Evolutionary conservation across 64 coral and sea anemone genomes (phyloP).

Genomic region (Montipora foliosa): DNA sequence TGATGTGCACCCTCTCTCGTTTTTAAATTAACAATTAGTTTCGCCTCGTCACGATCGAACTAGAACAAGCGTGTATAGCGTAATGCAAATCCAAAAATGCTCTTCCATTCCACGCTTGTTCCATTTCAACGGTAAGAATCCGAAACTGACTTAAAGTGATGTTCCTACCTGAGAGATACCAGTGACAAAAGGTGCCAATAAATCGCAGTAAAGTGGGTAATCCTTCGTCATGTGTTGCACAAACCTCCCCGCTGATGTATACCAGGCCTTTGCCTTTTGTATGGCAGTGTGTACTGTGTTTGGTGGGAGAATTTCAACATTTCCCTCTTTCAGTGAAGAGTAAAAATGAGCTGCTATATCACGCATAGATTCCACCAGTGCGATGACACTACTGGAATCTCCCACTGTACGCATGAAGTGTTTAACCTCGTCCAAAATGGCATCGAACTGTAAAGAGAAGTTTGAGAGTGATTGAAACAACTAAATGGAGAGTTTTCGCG

Average conservation of each 20-base stretch:
- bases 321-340: constrained; percentile 6
- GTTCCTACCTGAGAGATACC: constrained; percentile 72
- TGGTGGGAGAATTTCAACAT: neutral
- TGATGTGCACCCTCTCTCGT: too few species aligned
- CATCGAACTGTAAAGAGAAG: constrained; percentile 66
- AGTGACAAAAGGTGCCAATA: constrained; percentile 75
- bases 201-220: constrained; percentile 77
- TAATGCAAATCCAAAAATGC: too few species aligned
- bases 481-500: fast-evolving
- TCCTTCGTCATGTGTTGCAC: constrained; percentile 53
- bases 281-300: constrained; percentile 1
- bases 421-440: constrained; percentile 59
- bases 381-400: constrained; percentile 27
- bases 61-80: too few species aligned
- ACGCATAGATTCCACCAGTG: neutral
- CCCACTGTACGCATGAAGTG: constrained; percentile 78
- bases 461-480: neutral
- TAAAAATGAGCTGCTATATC: neutral
- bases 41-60: too few species aligned
- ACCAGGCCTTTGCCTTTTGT: constrained; percentile 62
- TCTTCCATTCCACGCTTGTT: too few species aligned
- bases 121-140: too few species aligned
- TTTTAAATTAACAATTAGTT: too few species aligned
- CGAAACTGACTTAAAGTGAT: too few species aligned
- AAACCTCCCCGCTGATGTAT: constrained; percentile 62